These are phyloP conservation scores for Takifugu ocellatus DNA, from an alignment of 2,797 vertebrate species.

Conservation along the genomic window DNA sequence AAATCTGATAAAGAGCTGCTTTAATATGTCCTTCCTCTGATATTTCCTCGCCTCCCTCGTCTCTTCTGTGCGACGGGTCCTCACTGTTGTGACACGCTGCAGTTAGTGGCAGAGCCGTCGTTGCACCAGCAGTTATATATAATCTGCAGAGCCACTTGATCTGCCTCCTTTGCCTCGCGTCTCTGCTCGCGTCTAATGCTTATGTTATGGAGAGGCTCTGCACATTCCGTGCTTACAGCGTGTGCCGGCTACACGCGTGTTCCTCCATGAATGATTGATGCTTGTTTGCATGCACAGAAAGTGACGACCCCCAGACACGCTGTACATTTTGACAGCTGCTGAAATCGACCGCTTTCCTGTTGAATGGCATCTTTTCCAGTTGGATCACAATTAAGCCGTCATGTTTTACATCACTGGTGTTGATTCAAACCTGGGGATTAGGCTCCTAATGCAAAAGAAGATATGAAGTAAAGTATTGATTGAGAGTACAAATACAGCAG, in stretches of 20 bases:
- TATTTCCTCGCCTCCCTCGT: not conserved
- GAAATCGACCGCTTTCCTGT: not conserved
- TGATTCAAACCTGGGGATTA: too few relatives aligned
- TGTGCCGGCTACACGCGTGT: slow-evolving; percentile 8
- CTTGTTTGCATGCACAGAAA: slow-evolving; percentile 22
- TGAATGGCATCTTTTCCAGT: slow-evolving; percentile 16
- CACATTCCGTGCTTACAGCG: slow-evolving; percentile 27
- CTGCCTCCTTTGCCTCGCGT: slow-evolving; percentile 6
- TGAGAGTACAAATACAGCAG: too few relatives aligned
- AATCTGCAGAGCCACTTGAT: slow-evolving; percentile 49
- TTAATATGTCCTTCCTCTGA: too few relatives aligned
- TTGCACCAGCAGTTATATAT: slow-evolving; percentile 57
- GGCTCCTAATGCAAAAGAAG: not conserved
- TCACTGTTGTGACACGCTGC: slow-evolving; percentile 71
- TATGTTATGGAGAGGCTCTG: slow-evolving; percentile 16
- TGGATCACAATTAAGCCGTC: slow-evolving; percentile 9
- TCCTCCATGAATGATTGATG: slow-evolving; percentile 37
- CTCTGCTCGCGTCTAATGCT: slow-evolving; percentile 12
- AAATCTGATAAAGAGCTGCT: too few relatives aligned
- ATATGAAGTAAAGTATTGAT: not conserved
- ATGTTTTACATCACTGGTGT: not conserved
- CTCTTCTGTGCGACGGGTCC: slow-evolving; percentile 11
- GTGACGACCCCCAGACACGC: slow-evolving; percentile 20
- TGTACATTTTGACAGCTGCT: slow-evolving; percentile 20
- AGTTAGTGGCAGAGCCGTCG: slow-evolving; percentile 60